Evolutionary conservation across 2,888 invertebrate genomes (phyloP), one percentile per base, ranked within the genome.

Genomic region (Scotopteryx bipunctaria): DNA sequence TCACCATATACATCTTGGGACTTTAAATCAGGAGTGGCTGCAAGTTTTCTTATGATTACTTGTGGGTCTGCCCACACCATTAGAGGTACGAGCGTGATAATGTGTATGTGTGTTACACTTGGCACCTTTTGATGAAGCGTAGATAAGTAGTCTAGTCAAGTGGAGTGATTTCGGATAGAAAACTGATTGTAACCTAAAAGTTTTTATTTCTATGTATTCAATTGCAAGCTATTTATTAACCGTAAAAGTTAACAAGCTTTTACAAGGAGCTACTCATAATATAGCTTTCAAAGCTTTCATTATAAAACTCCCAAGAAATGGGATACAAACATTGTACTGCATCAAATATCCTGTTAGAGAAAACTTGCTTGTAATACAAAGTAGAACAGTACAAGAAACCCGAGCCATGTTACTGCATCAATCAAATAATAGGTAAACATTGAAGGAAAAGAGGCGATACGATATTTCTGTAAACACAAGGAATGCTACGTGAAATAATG

Each of bases 401-500:
- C 31, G 60, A 43, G 52, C 42, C 60, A 63, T 57, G 64, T 66
- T 64, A 69, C 57, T 59, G 66, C 61, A 67, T 65, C 69, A 72
- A 69, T 69, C 65, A 58, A 60, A 66, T 64, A 63, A 60, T 65
- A 69, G 66, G 66, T 71, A 71, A 71, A 71, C 66, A 72, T 62
- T 66, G 61, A 56, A 41, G 53, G 57, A 57, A 67, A 62, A 68
- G 71, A 70, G 71, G 66, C 57, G 59, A 73, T 64, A 66, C 72
- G 71, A 72, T 70, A 69, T 80, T 70, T 68, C 69, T 60, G 68
- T 71, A 76, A 76, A 78, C 70, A 76, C 59, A 63, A 49, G 61
- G 64, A 67, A 71, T 69, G 77, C 67, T 71, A 75, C 64, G 66
- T 68, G 69, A 79, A 81, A 83, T 86, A 86, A 86, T 83, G 85